phyloP scores from a whole-genome alignment of 1,140 invertebrate genomes.

The Drosophila serrata region DNA sequence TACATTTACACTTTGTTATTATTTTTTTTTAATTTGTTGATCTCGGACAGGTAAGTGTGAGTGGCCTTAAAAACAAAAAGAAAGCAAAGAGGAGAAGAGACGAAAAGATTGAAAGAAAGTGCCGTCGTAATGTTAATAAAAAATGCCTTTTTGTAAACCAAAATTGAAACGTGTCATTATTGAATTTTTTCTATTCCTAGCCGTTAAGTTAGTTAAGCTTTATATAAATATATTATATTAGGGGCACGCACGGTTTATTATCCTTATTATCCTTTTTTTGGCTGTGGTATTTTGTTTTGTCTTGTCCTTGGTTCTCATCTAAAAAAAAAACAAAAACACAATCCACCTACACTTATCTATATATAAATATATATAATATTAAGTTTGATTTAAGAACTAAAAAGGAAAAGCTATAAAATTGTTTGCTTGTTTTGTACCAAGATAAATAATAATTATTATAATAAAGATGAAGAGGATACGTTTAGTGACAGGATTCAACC shows the following conservation, averaged over 20 bases:
- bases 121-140: constrained; percentile 64
- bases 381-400: constrained; percentile 50
- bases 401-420: constrained; percentile 24
- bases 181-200: constrained; percentile 60
- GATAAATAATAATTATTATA: not conserved
- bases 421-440: constrained; percentile 73
- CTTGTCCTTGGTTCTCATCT: constrained; percentile 54
- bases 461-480: constrained; percentile 26
- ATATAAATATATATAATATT: constrained; percentile 21
- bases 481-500: constrained; percentile 39
- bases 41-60: constrained; percentile 62
- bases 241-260: constrained; percentile 57
- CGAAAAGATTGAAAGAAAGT: not conserved
- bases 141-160: constrained; percentile 69
- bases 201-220: constrained; percentile 55
- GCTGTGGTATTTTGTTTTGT: constrained; percentile 73
- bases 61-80: no score
- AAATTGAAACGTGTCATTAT: constrained; percentile 82
- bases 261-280: constrained; percentile 52
- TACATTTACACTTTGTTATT: constrained; percentile 5
- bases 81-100: not conserved
- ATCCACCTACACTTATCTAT: constrained; percentile 45
- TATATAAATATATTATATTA: constrained; percentile 4
- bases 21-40: not conserved
- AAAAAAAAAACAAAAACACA: constrained; percentile 31